Percentiles rank a stretch among this genome's conserved stretches.
These are phyloP conservation scores for Zaprionus davidi DNA, from an alignment of 1,140 invertebrate genomes.

Conservation along the genomic window DNA sequence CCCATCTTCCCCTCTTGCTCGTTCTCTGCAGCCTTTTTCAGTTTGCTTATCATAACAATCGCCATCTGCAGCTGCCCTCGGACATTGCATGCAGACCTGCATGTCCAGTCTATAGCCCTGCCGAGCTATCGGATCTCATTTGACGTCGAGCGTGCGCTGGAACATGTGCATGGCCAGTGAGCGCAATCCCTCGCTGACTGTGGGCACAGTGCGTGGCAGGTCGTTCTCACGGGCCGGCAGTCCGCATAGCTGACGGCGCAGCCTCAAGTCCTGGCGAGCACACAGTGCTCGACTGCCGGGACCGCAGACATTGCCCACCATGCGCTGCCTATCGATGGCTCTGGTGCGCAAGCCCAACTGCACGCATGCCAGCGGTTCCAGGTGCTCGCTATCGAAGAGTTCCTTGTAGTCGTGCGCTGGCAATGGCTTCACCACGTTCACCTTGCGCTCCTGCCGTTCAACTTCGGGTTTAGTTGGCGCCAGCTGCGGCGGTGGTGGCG, in stretches of 20 bases:
- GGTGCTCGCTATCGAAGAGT: constrained; percentile 36
- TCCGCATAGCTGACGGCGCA: constrained; percentile 87
- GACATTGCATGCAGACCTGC: constrained; percentile 51
- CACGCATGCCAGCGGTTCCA: constrained; percentile 87
- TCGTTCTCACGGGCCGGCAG: constrained; percentile 86
- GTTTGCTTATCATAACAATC: background rate
- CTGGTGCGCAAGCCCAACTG: constrained; percentile 86
- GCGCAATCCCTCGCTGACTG: constrained; percentile 64
- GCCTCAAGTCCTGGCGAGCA: constrained; percentile 87
- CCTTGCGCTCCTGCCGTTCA: background rate
- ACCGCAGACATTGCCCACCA: constrained; percentile 85
- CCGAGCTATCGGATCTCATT: constrained; percentile 62
- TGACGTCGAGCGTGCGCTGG: constrained; percentile 65
- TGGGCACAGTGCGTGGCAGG: constrained; percentile 60
- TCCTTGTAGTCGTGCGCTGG: constrained; percentile 60
- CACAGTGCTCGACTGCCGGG: constrained; percentile 86
- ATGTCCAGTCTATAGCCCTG: constrained; percentile 53
- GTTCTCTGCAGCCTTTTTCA: background rate
- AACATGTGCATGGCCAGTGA: constrained; percentile 72
- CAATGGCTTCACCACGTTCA: constrained; percentile 4
- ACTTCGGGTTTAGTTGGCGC: background rate
- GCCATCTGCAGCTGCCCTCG: background rate
- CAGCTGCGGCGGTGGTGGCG: background rate
- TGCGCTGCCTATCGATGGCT: constrained; percentile 77
- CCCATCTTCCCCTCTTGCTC: background rate